phyloP scores from a whole-genome alignment of 2,113 vertebrate genomes.

The Pseudorasbora parva region DNA sequence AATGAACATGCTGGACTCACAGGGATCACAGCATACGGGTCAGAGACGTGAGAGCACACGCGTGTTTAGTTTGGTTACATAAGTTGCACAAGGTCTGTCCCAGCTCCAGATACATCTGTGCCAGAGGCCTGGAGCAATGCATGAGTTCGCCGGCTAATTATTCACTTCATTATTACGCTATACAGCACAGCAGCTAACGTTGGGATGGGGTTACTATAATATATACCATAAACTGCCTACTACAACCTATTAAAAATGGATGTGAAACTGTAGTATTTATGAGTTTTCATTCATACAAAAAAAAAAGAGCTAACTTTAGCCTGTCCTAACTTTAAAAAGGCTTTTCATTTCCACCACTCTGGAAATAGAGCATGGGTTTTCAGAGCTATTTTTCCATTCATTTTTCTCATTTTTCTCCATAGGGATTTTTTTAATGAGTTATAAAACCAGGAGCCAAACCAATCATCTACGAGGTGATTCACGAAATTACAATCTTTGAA shows the following conservation, averaged over 20 bases:
- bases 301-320: not conserved
- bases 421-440: not conserved
- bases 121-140: constrained; percentile 16
- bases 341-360: too few species aligned
- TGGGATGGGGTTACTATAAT: not conserved
- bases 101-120: constrained; percentile 13
- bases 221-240: not conserved
- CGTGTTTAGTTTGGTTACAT: not conserved
- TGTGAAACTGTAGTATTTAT: not conserved
- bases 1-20: not conserved
- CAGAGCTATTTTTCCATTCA: too few species aligned
- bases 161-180: constrained; percentile 50
- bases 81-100: constrained; percentile 39
- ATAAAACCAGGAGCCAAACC: not conserved
- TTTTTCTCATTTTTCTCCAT: not conserved
- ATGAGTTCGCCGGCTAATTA: constrained; percentile 40
- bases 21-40: not conserved
- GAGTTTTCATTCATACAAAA: not conserved
- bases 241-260: not conserved
- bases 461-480: not conserved
- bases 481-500: not conserved
- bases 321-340: too few species aligned
- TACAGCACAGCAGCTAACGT: not conserved
- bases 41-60: not conserved
- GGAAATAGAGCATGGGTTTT: too few species aligned